Percentiles rank a stretch among this genome's conserved stretches.
These are phyloP conservation scores for Rotaria macrura DNA, from an alignment of 2,888 invertebrate genomes.

Conservation along the genomic window DNA sequence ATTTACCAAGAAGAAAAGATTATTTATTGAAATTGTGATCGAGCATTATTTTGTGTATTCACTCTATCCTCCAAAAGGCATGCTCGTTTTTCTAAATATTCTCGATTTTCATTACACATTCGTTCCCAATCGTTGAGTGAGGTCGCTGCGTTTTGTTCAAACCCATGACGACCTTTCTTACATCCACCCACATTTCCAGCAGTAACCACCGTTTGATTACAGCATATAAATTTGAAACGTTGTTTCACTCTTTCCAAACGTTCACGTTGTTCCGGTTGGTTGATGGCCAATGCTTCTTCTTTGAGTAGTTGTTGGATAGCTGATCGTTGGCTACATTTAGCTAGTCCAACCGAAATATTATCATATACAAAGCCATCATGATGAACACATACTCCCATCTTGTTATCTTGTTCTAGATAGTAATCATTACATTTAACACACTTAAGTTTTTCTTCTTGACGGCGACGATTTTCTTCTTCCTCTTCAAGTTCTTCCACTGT, in stretches of 20 bases:
- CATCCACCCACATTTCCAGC: not conserved
- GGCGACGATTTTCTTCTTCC: too few relatives aligned
- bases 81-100: not conserved
- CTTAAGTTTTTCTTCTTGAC: too few relatives aligned
- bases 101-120: not conserved
- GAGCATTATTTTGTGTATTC: too few relatives aligned
- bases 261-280: not conserved
- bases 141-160: accelerated
- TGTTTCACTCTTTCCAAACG: not conserved
- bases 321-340: not conserved
- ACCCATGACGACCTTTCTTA: not conserved
- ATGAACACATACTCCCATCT: not conserved
- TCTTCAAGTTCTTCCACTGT: too few relatives aligned
- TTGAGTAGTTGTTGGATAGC: not conserved
- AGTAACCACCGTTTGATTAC: not conserved
- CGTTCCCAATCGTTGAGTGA: not conserved
- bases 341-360: not conserved
- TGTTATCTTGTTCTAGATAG: not conserved
- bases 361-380: constrained; percentile 12
- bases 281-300: not conserved
- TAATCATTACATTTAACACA: not conserved
- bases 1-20: too few relatives aligned
- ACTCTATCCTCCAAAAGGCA: too few relatives aligned
- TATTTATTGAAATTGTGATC: too few relatives aligned
- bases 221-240: not conserved